phyloP scores from a whole-genome alignment of 2,797 vertebrate genomes.

The Myiothlypis coronata region DNA sequence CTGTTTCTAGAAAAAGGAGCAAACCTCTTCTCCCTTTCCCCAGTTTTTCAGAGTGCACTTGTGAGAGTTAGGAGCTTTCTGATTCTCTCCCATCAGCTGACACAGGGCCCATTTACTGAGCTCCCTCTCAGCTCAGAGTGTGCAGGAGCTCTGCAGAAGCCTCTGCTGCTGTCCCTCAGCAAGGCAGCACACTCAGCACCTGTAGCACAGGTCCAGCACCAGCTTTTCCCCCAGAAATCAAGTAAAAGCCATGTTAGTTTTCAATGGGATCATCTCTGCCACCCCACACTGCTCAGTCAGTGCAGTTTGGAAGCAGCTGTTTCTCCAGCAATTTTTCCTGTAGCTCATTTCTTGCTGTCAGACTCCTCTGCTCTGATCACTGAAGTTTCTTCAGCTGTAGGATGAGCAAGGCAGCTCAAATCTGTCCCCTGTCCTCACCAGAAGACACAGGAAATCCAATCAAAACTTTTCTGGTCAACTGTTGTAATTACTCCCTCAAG shows the following conservation, averaged over 20 bases:
- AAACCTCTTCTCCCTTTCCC: not conserved
- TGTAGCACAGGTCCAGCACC: not conserved
- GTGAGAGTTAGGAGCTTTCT: not conserved
- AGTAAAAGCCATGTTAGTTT: not conserved
- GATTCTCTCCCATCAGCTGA: not conserved
- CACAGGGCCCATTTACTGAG: not conserved
- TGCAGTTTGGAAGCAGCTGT: not conserved
- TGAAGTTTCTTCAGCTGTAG: not conserved
- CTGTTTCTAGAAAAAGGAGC: not conserved
- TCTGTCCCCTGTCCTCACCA: not conserved
- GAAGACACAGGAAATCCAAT: not conserved
- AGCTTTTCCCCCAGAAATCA: rapidly evolving
- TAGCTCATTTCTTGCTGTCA: not conserved
- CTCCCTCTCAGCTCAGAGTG: not conserved
- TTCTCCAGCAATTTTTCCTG: not conserved
- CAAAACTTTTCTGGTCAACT: not conserved
- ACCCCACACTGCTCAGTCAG: not conserved
- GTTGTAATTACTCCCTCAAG: not conserved
- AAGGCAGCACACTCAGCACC: not conserved
- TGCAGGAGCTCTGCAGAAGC: not conserved
- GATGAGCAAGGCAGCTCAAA: not conserved
- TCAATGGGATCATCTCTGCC: not conserved
- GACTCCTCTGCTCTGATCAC: not conserved
- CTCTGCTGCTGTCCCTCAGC: not conserved
- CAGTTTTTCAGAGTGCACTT: not conserved